phyloP scores from a whole-genome alignment of 2,797 vertebrate species.

The Neoniphon sammara region DNA sequence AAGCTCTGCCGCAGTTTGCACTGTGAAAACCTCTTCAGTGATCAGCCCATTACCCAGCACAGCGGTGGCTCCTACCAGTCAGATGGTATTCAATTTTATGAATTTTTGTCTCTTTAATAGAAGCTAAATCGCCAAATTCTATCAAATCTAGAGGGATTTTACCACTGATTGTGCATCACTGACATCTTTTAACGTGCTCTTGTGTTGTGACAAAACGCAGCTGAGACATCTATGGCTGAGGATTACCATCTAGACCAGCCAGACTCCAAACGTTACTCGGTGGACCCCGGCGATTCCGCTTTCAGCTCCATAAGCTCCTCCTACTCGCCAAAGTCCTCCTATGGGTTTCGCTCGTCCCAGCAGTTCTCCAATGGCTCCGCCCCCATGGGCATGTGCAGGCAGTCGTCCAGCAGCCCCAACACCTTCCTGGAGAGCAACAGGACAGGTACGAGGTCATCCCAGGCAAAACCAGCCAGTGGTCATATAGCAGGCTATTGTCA shows the following conservation, averaged over 20 bases:
- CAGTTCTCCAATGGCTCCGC: slow-evolving; percentile 78
- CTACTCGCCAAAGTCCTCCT: slow-evolving; percentile 79
- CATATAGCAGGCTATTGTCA: too few relatives aligned
- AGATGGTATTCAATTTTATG: slow-evolving; percentile 68
- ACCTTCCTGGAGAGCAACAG: slow-evolving; percentile 86
- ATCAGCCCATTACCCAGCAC: slow-evolving; percentile 90
- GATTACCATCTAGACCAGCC: slow-evolving; percentile 84
- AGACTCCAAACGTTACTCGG: slow-evolving; percentile 81
- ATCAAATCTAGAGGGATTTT: background rate
- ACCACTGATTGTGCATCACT: background rate
- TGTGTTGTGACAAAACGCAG: slow-evolving; percentile 45
- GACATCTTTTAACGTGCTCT: background rate
- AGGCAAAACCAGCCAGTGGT: background rate
- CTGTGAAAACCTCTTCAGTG: slow-evolving; percentile 97
- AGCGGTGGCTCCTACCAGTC: slow-evolving; percentile 76
- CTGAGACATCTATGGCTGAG: slow-evolving; percentile 85
- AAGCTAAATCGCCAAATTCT: background rate
- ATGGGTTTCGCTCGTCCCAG: slow-evolving; percentile 79
- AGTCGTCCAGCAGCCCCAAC: slow-evolving; percentile 85
- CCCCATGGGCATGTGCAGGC: slow-evolving; percentile 80
- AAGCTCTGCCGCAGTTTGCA: slow-evolving; percentile 94
- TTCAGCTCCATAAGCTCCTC: slow-evolving; percentile 83
- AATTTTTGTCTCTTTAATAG: background rate
- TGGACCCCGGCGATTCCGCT: slow-evolving; percentile 84
- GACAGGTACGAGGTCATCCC: slow-evolving; percentile 80